phyloP scores from a whole-genome alignment of 2,797 vertebrate species.

The Gymnocypris eckloni region DNA sequence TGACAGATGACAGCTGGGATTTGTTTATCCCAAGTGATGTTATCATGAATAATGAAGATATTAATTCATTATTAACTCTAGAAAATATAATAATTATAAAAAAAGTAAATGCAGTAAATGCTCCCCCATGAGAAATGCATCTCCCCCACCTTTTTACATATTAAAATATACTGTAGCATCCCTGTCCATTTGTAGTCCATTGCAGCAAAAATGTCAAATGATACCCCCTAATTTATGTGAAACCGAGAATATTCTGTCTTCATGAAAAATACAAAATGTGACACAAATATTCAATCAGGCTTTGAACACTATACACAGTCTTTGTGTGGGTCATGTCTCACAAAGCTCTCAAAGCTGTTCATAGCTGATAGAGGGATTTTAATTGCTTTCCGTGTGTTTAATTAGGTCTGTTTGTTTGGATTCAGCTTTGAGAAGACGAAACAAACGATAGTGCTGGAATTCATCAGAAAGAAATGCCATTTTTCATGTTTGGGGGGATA shows the following conservation, averaged over 20 bases:
- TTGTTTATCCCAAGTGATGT: neutral
- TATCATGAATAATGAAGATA: neutral
- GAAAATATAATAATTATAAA: neutral
- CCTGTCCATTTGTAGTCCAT: neutral
- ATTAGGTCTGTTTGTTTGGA: slow-evolving; percentile 73
- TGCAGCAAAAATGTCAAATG: slow-evolving; percentile 4
- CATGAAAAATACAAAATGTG: neutral
- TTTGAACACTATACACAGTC: slow-evolving; percentile 64
- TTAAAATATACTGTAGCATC: neutral
- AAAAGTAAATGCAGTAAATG: neutral
- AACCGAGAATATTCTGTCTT: neutral
- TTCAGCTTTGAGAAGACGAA: slow-evolving; percentile 64
- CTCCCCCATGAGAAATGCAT: no score
- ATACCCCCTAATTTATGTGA: neutral
- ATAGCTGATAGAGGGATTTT: slow-evolving; percentile 72
- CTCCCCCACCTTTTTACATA: neutral
- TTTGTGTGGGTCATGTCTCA: slow-evolving; percentile 63
- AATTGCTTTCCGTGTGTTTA: slow-evolving; percentile 76
- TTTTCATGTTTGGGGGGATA: slow-evolving; percentile 22
- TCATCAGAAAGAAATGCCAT: slow-evolving; percentile 26
- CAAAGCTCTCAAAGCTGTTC: slow-evolving; percentile 65
- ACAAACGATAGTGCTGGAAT: slow-evolving; percentile 60
- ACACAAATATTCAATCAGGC: slow-evolving; percentile 11
- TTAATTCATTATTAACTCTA: neutral
- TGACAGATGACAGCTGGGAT: no score